Evolutionary conservation across 2,797 vertebrate genomes (phyloP), one percentile per base, ranked within the genome.

Genomic region (Scleropages formosus): DNA sequence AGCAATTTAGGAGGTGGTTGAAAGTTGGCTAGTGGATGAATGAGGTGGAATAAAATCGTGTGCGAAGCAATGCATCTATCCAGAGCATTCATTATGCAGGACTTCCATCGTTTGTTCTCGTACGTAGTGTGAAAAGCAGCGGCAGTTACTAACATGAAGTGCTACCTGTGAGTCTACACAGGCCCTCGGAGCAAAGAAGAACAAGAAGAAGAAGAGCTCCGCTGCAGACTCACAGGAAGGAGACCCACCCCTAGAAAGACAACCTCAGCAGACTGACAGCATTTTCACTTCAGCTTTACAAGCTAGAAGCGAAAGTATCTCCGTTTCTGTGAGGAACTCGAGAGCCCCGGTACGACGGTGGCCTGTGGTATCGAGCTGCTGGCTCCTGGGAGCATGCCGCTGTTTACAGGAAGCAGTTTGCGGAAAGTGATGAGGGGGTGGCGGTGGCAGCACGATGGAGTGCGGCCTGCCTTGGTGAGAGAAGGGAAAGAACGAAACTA

Each of bases 361-460:
- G 49, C n/a, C n/a, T 22, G 20, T 56, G 51, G 22, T 15, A 16
- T 53, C 51, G 27, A 46, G 18, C 3, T 18, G 39, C 9, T 16
- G 9, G 18, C 4, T 16, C 22, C n/a, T 67, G 44, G 18, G 8
- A 67, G 44, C 7, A 27, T 24, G 53, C 9, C 53, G 16, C 26
- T 72, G 56, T 72, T 59, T 72, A 72, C 70, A 72, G 70, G 53
- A 72, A 60, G 70, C 49, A 1, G 70, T 67, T 70, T 49, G 70
- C 39, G 24, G 67, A 39, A 39, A 6, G 6, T 6, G 6, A 6
- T 39, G n/a, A 70, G 67, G 49, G 24, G 67, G 67, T 3, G 67
- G 67, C 44, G 59, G n/a, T 58, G n/a, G n/a, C n/a, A 24, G 26
- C 15, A n/a, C n/a, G n/a, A 22, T 16, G 18, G 15, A 1, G 47